These are phyloP conservation scores for Pseudomyrmex dendroicus DNA, from an alignment of 1,140 invertebrate genomes.

Conservation along the genomic window DNA sequence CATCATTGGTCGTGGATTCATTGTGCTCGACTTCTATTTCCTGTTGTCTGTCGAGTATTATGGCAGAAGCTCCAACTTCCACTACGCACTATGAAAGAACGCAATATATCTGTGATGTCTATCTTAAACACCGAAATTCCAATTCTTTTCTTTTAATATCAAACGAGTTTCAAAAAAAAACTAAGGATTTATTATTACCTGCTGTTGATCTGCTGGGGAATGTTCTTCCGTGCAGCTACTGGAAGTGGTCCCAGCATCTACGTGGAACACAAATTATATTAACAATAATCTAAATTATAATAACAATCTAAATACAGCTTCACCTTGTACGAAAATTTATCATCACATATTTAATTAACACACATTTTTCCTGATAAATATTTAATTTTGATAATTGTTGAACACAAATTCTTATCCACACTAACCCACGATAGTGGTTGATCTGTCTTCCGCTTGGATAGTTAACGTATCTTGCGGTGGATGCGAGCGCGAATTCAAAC, in stretches of 20 bases:
- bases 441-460: constrained; percentile 83
- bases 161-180: neutral
- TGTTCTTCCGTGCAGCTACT: constrained; percentile 78
- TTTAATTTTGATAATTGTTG: too few relatives aligned
- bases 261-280: constrained; percentile 9
- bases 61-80: constrained; percentile 79
- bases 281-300: neutral
- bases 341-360: neutral
- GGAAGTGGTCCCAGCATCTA: constrained; percentile 75
- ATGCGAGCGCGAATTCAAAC: constrained; percentile 85
- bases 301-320: neutral
- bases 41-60: constrained; percentile 80
- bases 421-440: constrained; percentile 75
- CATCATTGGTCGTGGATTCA: constrained; percentile 75
- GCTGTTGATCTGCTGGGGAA: constrained; percentile 77
- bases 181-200: constrained; percentile 71
- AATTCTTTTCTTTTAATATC: neutral
- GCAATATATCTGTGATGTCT: neutral
- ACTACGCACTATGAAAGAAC: constrained; percentile 79
- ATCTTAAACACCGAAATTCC: neutral
- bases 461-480: constrained; percentile 81
- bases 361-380: too few relatives aligned
- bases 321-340: neutral
- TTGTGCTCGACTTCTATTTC: constrained; percentile 80
- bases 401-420: neutral